Base-by-base conservation (phyloP, 2,888 invertebrate genomes). In the Drosophila setosimentum region DNA sequence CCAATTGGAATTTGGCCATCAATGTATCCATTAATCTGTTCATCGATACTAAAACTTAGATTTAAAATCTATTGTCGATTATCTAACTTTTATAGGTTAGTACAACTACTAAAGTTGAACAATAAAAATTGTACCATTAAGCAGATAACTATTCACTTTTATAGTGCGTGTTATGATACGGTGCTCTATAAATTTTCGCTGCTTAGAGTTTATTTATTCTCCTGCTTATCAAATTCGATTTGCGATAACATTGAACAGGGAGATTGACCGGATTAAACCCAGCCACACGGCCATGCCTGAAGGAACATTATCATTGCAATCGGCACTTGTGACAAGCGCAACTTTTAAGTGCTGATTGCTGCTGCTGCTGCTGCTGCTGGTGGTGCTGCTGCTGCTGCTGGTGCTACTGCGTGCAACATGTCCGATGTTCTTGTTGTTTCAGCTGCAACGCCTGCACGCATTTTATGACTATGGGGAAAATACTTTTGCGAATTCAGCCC, bases 381-480 rank as follows among this genome's bases (percentile, higher is more conserved):
- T 33, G 37, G 32, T 51, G 76, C 45, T 65, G 4, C 33, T 33
- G 51, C 37, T 33, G 51, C 37, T 33, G 37, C 35, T 51, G 76
- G 40, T 65, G 29, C 10, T 37, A 50, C 53, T 24, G 21, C 18
- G 63, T 65, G 55, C 58, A 30, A n/a, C 21, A 18, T 21, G 55
- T 42, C n/a, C 45, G 63, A 21, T 70, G 77, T 63, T 50, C 80
- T 63, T 75, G 55, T 50, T 51, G 42, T 42, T 64, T 62, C 76
- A 79, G 51, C 51, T 49, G 58, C 49, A 64, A 57, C 29, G 27
- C 32, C 32, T 57, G 48, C 45, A 79, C 71, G 76, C 80, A 80
- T 83, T 83, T 83, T 83, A 76, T 64, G 79, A 49, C 80, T 61
- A 59, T 64, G 68, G 54, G 63, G 54, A 57, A 59, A 68, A 69